These are phyloP conservation scores for Zootoca vivipara DNA, from an alignment of 2,113 vertebrate species.

Conservation along the genomic window DNA sequence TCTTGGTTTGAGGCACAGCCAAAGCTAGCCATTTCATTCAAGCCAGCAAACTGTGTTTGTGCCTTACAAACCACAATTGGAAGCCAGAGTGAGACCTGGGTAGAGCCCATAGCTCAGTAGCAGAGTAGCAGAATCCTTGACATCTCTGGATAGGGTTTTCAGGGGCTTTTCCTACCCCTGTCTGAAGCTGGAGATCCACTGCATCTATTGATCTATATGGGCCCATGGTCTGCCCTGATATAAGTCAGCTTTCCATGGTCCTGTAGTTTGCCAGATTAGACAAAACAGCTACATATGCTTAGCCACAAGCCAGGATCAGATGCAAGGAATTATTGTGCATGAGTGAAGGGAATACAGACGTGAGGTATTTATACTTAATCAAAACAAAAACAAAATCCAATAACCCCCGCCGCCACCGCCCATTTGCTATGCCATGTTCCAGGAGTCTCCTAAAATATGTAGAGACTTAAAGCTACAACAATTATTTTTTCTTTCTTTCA, in stretches of 20 bases:
- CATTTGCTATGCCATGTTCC: background rate
- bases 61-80: background rate
- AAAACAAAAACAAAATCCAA: too few relatives aligned
- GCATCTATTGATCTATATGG: too few relatives aligned
- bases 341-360: background rate
- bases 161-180: background rate
- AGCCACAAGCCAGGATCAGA: background rate
- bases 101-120: background rate
- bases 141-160: background rate
- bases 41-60: background rate
- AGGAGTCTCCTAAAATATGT: background rate
- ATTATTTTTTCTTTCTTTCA: conserved; percentile 52
- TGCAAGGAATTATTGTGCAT: background rate
- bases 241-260: background rate
- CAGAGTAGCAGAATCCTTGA: background rate
- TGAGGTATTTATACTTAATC: too few relatives aligned
- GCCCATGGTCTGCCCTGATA: background rate
- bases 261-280: background rate
- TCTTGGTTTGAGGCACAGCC: background rate
- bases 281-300: background rate
- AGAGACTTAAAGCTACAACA: accelerated
- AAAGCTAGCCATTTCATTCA: background rate
- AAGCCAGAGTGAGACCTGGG: background rate
- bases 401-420: too few relatives aligned
- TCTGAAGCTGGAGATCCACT: background rate